Base-by-base conservation (phyloP, 2,888 invertebrate species). In the Ashinkailepas kermadecensis region DNA sequence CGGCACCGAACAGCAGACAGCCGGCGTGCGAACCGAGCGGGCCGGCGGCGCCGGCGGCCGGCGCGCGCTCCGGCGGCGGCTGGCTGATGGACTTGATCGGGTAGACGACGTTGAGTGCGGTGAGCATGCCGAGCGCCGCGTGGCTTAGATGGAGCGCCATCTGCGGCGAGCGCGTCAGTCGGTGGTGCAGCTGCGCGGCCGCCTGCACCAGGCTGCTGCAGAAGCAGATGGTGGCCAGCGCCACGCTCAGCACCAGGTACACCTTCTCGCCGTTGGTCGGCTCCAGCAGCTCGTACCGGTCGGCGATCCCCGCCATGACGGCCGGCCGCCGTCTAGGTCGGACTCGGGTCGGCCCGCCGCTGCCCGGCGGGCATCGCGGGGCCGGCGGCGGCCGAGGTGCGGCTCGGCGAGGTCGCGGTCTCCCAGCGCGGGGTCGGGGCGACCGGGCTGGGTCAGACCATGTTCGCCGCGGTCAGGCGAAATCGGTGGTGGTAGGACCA, bases 191-290 rank as follows among this genome's bases (percentile, higher is more conserved):
- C 39, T 70, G 70, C 54, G 70, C 70, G 39, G 70, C 70, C 54
- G 70, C 83, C 83, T 83, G 83, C 56, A 83, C 81, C n/a, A 83
- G 82, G 81, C 84, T 84, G 82, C 84, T 83, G 84, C 84, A 84
- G 81, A 85, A 85, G 79, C 84, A 84, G 70, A 85, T 84, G 15
- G 85, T 85, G 56, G 85, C 85, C 62, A 85, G 82, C 64, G 85
- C 85, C 15, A 85, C 85, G 54, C 84, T 85, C 39, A 85, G 81
- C 21, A 85, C 84, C 65, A 85, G 81, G 81, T 83, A 85, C 13
- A 85, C 81, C 80, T 85, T 85, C 67, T 85, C 85, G 80, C 83
- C 84, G 62, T 83, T 82, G 0, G 83, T 83, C 3, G 84, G 84
- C 59, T 82, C 83, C 25, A 70, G 12, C 70, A 70, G 70, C 70